These are phyloP conservation scores for Torymus auratus DNA, from an alignment of 2,888 invertebrate species.

Conservation along the genomic window DNA sequence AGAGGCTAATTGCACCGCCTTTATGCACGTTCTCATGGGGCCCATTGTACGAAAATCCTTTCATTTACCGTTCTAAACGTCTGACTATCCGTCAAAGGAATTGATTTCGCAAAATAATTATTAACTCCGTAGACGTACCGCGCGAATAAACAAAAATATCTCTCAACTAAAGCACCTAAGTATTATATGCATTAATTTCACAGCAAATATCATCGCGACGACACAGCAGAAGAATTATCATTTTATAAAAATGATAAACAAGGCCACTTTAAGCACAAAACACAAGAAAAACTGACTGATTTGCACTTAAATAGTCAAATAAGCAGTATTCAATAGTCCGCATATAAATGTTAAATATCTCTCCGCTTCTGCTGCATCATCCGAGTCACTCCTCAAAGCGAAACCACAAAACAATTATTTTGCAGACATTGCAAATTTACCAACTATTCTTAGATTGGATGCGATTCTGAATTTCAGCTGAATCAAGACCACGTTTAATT, in stretches of 20 bases:
- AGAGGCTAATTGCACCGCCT: constrained; percentile 1
- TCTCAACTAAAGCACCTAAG: constrained; percentile 33
- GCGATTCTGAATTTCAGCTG: too few relatives aligned
- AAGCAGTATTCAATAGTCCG: constrained; percentile 4
- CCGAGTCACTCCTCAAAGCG: background rate
- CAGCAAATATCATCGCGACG: constrained; percentile 10
- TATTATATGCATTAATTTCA: constrained; percentile 24
- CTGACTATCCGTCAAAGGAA: background rate
- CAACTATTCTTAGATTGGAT: too few relatives aligned
- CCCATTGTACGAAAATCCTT: too few relatives aligned
- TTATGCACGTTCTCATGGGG: constrained; percentile 19
- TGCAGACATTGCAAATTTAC: too few relatives aligned
- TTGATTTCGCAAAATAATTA: constrained; percentile 40
- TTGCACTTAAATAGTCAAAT: constrained; percentile 5
- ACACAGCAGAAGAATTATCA: constrained; percentile 14
- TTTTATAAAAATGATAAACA: constrained; percentile 7
- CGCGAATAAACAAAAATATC: constrained; percentile 7
- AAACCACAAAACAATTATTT: background rate
- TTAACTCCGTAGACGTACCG: constrained; percentile 2
- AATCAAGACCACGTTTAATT: too few relatives aligned
- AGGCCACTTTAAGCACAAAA: background rate
- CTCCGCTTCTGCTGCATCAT: background rate
- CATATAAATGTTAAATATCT: background rate
- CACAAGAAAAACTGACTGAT: background rate
- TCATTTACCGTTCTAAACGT: constrained; percentile 1